A percentile compares a stretch with the other conserved stretches of the same genome.
phyloP scores from a whole-genome alignment of 2,888 invertebrate species.

The Amitus sp. region DNA sequence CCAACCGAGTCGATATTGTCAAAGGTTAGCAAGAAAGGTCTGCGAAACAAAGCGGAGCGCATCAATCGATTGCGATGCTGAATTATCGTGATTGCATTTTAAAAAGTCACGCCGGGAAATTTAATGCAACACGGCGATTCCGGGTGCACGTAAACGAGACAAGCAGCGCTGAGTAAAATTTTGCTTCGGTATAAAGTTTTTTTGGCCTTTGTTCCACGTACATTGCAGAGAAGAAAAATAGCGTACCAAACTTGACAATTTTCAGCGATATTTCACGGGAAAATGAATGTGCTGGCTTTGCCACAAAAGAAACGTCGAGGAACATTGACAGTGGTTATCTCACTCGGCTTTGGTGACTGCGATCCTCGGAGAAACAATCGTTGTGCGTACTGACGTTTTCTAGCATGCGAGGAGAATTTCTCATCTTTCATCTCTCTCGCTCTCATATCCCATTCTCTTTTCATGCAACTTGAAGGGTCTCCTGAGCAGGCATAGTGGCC shows the following conservation, averaged over 20 bases:
- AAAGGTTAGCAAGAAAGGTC: constrained; percentile 21
- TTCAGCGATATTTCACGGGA: not conserved
- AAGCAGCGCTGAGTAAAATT: no score
- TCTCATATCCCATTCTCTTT: constrained; percentile 31
- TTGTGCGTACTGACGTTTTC: constrained; percentile 33
- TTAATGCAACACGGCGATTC: no score
- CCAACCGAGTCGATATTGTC: constrained; percentile 16
- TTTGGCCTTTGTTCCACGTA: not conserved
- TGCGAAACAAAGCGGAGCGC: constrained; percentile 11
- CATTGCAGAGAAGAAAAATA: not conserved
- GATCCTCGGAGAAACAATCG: constrained; percentile 38
- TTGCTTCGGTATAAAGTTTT: no score
- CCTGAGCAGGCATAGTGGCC: constrained; percentile 27
- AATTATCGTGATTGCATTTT: not conserved
- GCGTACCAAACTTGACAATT: not conserved
- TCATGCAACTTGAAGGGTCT: constrained; percentile 26
- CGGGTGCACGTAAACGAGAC: no score
- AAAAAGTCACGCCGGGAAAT: no score
- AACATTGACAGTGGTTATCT: constrained; percentile 34
- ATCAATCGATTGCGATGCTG: not conserved
- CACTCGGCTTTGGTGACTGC: constrained; percentile 15
- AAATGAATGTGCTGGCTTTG: not conserved
- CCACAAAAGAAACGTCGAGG: constrained; percentile 33
- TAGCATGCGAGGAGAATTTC: constrained; percentile 17
- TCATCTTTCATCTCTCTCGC: constrained; percentile 24